Percentiles rank a stretch among this genome's conserved stretches.
These are phyloP conservation scores for Drosophila simulans DNA, from an alignment of 1,140 invertebrate species.

Conservation along the genomic window DNA sequence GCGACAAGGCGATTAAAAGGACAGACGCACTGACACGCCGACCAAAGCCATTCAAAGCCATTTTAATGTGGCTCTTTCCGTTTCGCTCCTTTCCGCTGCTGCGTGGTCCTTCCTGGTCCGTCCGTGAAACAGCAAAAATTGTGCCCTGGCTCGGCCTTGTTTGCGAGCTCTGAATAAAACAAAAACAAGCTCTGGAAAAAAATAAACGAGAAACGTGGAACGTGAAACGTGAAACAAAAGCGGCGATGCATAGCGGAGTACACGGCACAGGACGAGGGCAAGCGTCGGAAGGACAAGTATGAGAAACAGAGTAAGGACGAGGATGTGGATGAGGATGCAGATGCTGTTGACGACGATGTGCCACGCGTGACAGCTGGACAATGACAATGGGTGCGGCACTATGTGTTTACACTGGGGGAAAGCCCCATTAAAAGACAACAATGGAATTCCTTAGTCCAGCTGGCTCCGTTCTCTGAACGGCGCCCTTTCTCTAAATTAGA, in stretches of 20 bases:
- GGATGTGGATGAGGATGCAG: conserved; percentile 42
- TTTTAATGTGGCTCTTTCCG: conserved; percentile 68
- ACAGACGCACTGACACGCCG: conserved; percentile 61
- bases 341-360: conserved; percentile 64
- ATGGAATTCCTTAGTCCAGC: background rate
- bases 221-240: conserved; percentile 75
- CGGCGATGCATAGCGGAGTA: conserved; percentile 73
- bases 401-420: conserved; percentile 26
- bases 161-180: conserved; percentile 65
- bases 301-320: conserved; percentile 39
- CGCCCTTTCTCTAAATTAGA: background rate
- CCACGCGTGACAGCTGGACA: conserved; percentile 81
- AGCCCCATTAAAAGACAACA: background rate
- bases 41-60: conserved; percentile 81
- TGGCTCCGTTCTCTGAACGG: too few species aligned
- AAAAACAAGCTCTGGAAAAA: conserved; percentile 35
- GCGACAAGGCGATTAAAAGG: conserved; percentile 81
- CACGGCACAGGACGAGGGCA: conserved; percentile 33
- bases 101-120: conserved; percentile 15
- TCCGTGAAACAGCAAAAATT: conserved; percentile 60
- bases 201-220: conserved; percentile 36
- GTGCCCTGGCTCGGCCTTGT: conserved; percentile 61
- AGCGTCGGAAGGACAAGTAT: conserved; percentile 38
- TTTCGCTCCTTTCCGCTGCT: conserved; percentile 12
- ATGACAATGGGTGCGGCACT: conserved; percentile 60